phyloP scores from a whole-genome alignment of 2,113 vertebrate genomes.

The Gnathonemus echidnorhynchus region DNA sequence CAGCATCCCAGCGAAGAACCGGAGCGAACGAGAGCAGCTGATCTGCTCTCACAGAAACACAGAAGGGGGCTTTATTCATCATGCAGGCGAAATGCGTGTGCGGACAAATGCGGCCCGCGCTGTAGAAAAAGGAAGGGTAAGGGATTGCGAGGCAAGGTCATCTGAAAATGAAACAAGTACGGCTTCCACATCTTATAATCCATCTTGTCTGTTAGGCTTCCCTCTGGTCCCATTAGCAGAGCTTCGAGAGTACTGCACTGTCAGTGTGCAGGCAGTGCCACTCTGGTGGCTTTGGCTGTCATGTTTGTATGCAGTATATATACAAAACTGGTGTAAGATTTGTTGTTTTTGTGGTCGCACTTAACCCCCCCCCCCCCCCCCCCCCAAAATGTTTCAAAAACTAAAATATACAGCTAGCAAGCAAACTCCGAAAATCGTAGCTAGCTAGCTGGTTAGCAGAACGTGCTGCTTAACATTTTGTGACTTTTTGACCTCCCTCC shows the following conservation, averaged over 20 bases:
- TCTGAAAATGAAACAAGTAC: slow-evolving; percentile 52
- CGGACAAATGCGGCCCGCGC: slow-evolving; percentile 43
- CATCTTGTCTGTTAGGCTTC: background rate
- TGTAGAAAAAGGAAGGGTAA: slow-evolving; percentile 47
- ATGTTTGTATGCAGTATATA: background rate
- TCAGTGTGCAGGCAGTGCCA: no score
- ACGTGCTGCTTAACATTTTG: background rate
- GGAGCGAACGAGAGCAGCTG: slow-evolving; percentile 32
- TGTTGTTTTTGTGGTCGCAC: background rate
- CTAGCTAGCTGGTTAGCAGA: background rate
- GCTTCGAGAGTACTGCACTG: no score
- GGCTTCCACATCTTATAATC: background rate
- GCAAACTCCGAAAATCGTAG: background rate
- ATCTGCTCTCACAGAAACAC: background rate
- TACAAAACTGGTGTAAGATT: background rate
- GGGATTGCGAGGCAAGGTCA: slow-evolving; percentile 52
- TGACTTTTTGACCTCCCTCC: background rate
- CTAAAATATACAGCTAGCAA: background rate
- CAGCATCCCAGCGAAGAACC: slow-evolving; percentile 42
- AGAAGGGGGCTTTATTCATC: background rate
- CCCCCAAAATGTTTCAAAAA: background rate
- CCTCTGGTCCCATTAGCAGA: background rate
- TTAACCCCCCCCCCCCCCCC: no score
- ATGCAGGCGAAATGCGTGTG: background rate
- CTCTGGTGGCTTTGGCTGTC: background rate